Base-by-base conservation (phyloP, 2,888 invertebrate species). In the Tenthredo notha region DNA sequence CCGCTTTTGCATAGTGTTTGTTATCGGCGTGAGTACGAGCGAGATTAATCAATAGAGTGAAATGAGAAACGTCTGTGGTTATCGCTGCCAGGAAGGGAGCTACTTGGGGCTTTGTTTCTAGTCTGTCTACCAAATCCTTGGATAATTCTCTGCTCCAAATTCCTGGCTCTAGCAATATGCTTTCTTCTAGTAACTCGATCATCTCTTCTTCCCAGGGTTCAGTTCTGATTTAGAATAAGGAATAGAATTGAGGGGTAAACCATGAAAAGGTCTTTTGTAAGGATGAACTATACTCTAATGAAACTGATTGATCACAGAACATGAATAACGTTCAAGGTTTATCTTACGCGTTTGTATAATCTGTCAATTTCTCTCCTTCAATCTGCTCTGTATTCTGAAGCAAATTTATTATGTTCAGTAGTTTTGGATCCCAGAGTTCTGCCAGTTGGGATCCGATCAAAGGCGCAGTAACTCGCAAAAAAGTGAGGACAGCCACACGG, bases 131-230 rank as follows among this genome's bases (percentile, higher is more conserved):
- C 2, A 93, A 87, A 82, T 93, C 92, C 6, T 91, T 90, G 0
- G 92, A 90, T 4, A 93, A 86, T 72, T 92, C 91, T 25, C 86
- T 61, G 10, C 89, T 90, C 93, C 92, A 93, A 4, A 88, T 83
- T 18, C 90, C 90, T 2, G 91, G 92, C 87, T 93, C 92, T 7
- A 90, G 65, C 33, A 89, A 86, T 0, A 91, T 90, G 50, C 91
- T 92, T 29, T 91, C 91, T 77, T 92, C 92, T 4, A 93, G 84
- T 82, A 92, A 91, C 21, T 91, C 90, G 0, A 92, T 91, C 4
- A 92, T 87, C 15, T 88, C 87, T 67, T 92, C 90, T 80, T 92
- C 92, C 92, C 92, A 93, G 9, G 40, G n/a, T 33, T 80, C 80
- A 10, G 25, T 25, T 5, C 77, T 77, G 29, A 33, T 15, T 9